These are phyloP conservation scores for Agriopis marginaria DNA, from an alignment of 2,888 invertebrate genomes.

Conservation along the genomic window DNA sequence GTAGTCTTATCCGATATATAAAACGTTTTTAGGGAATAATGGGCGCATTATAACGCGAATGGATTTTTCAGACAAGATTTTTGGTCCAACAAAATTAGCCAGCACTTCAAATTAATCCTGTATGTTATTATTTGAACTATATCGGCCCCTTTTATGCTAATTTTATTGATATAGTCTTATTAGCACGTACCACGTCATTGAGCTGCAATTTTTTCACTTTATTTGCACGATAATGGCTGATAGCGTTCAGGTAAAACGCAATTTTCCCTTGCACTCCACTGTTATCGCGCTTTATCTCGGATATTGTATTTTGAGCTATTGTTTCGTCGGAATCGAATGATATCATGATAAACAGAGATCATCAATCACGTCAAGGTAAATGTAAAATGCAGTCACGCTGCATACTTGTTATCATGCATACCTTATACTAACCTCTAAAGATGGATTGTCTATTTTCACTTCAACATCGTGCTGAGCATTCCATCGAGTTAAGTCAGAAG, in stretches of 20 bases:
- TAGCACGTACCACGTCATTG: constrained; percentile 1
- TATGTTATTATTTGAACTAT: neutral
- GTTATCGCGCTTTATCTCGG: constrained; percentile 44
- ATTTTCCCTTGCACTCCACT: constrained; percentile 46
- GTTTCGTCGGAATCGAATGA: constrained; percentile 38
- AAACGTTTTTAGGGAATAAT: constrained; percentile 40
- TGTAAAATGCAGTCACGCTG: constrained; percentile 39
- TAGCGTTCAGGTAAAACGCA: constrained; percentile 41
- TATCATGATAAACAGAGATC: constrained; percentile 44
- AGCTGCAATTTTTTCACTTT: constrained; percentile 31
- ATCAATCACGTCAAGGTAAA: constrained; percentile 53
- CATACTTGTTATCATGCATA: neutral
- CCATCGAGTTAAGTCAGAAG: neutral
- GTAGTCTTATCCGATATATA: constrained; percentile 47
- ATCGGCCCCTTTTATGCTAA: neutral
- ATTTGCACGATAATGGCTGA: constrained; percentile 43
- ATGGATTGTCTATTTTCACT: neutral
- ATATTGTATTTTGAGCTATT: constrained; percentile 41
- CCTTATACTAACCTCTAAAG: neutral
- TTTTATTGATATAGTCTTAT: neutral
- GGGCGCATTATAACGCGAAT: constrained; percentile 3
- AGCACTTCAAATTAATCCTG: neutral
- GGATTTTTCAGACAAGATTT: neutral
- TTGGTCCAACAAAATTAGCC: constrained; percentile 2
- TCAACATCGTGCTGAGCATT: neutral